phyloP scores from a whole-genome alignment of 2,888 invertebrate genomes.

The Synergus itoensis region DNA sequence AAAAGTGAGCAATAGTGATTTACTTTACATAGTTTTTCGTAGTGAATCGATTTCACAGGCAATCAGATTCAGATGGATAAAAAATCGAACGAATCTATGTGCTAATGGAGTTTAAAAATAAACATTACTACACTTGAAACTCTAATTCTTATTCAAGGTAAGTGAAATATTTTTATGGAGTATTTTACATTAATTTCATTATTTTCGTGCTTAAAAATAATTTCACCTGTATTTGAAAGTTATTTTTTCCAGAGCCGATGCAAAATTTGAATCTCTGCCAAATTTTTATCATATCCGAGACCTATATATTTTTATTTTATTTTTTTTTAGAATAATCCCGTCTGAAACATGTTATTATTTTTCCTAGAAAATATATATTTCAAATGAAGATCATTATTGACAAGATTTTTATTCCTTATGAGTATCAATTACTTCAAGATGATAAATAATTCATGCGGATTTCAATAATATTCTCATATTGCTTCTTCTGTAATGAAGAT shows the following conservation, averaged over 20 bases:
- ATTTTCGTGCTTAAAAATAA: not conserved
- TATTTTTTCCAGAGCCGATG: not conserved
- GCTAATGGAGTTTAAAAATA: not conserved
- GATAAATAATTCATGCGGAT: too few relatives aligned
- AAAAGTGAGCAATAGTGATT: not conserved
- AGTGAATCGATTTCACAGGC: not conserved
- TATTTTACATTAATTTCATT: not conserved
- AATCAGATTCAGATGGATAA: not conserved
- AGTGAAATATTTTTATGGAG: not conserved
- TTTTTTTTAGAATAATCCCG: too few relatives aligned
- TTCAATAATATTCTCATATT: too few relatives aligned
- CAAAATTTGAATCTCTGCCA: constrained; percentile 4
- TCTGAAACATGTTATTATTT: too few relatives aligned
- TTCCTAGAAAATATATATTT: too few relatives aligned
- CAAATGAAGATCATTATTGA: too few relatives aligned
- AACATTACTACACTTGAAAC: not conserved
- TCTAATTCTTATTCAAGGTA: constrained; percentile 19
- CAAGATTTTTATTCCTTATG: too few relatives aligned
- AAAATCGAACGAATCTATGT: not conserved
- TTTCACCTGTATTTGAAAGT: too few relatives aligned
- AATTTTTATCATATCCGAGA: constrained; percentile 3
- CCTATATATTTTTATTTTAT: not conserved
- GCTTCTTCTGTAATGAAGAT: too few relatives aligned
- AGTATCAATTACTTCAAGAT: too few relatives aligned
- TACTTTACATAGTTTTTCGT: not conserved